Conservation (phyloP, 1,140 invertebrate genomes). For the Drosophila guanche region DNA sequence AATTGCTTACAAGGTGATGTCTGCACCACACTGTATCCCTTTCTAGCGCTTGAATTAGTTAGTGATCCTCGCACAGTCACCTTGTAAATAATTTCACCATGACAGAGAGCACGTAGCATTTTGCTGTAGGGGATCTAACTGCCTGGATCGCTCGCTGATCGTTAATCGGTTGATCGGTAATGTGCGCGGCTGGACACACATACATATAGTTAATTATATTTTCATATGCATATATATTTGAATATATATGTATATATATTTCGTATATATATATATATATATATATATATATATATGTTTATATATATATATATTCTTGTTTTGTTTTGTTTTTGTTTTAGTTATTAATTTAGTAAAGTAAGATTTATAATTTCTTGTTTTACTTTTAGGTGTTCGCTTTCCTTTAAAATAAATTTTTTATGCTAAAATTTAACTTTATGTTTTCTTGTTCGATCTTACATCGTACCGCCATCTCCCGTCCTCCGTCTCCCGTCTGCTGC, state of each 20-base stretch:
- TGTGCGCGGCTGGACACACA: constrained; percentile 34
- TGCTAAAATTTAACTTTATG: constrained; percentile 71
- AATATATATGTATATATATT: constrained; percentile 22
- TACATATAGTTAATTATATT: constrained; percentile 47
- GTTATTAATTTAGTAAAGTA: constrained; percentile 78
- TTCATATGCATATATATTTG: constrained; percentile 61
- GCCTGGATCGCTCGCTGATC: constrained; percentile 27
- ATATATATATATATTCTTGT: constrained; percentile 41
- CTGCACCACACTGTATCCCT: no score
- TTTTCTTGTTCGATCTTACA: constrained; percentile 68
- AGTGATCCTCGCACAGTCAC: no score
- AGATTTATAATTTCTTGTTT: constrained; percentile 78
- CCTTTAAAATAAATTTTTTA: constrained; percentile 75
- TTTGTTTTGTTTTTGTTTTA: constrained; percentile 2
- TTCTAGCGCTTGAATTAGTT: no score
- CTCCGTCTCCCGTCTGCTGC: constrained; percentile 12
- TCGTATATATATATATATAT: constrained; percentile 40
- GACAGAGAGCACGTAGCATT: no score
- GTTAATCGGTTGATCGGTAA: constrained; percentile 28
- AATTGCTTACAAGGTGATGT: no score
- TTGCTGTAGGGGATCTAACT: background rate
- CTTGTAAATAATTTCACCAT: no score
- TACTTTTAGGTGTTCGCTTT: constrained; percentile 51
- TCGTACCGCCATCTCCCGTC: constrained; percentile 59
- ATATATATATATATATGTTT: constrained; percentile 40